Percentiles rank a stretch among this genome's conserved stretches.
These are phyloP conservation scores for Smittia sp. DNA, from an alignment of 2,888 invertebrate species.

Conservation along the genomic window DNA sequence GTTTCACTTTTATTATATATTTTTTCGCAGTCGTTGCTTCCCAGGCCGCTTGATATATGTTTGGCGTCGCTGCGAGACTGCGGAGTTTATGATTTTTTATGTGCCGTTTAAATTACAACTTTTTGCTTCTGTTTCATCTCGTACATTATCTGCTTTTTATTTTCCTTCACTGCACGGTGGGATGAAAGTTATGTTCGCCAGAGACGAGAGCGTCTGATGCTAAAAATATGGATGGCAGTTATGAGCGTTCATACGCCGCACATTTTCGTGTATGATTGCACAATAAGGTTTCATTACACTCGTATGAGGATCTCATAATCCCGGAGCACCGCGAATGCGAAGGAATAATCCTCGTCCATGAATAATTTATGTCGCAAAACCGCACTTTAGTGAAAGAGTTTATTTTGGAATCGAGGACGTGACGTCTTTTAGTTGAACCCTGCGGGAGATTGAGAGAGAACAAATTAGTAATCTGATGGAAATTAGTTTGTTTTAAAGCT, in stretches of 20 bases:
- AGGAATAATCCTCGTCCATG: background rate
- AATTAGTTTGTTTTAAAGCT: no score
- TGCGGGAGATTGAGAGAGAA: no score
- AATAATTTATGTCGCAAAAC: background rate
- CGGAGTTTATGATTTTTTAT: background rate
- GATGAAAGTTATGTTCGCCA: no score
- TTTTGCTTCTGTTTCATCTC: background rate
- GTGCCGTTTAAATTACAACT: background rate
- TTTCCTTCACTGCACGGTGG: background rate
- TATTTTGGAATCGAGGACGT: no score
- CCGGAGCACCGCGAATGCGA: background rate
- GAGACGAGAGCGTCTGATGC: no score
- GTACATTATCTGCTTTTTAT: background rate
- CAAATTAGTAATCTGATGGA: no score
- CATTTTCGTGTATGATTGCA: background rate
- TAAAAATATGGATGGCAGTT: conserved; percentile 5
- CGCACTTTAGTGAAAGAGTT: background rate
- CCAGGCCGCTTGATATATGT: no score
- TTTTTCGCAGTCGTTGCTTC: background rate
- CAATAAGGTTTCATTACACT: no score
- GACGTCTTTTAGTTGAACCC: no score
- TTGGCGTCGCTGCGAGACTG: no score
- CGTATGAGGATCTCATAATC: background rate
- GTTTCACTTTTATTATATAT: background rate
- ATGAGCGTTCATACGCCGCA: background rate